phyloP scores from a whole-genome alignment of 2,113 vertebrate species.

The Echinops telfairi region DNA sequence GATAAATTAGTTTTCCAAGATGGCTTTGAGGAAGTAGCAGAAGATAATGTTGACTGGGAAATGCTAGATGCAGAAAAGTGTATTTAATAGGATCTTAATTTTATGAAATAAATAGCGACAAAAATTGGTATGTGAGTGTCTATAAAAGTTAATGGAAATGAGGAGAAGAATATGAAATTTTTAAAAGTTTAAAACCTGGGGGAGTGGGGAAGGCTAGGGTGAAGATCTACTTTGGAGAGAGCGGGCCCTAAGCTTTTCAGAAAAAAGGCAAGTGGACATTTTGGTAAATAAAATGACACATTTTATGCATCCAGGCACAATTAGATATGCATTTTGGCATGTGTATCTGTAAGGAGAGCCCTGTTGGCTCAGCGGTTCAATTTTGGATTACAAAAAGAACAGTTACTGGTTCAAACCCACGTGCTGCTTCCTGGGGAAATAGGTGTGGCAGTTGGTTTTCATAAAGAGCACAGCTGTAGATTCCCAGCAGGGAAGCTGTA shows the following conservation, averaged over 20 bases:
- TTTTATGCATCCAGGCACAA: background rate
- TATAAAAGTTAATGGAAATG: background rate
- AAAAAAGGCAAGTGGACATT: background rate
- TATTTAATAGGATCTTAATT: slow-evolving; percentile 13
- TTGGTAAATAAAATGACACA: background rate
- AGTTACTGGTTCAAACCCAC: background rate
- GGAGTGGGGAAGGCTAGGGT: background rate
- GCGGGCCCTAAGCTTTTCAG: background rate
- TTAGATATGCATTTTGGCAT: background rate
- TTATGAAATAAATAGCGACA: background rate
- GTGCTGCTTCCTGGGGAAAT: background rate
- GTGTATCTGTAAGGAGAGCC: background rate
- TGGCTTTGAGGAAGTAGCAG: slow-evolving; percentile 23
- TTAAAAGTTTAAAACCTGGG: no score
- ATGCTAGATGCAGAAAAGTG: background rate
- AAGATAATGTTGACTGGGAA: background rate
- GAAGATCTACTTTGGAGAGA: background rate
- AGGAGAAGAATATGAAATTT: slow-evolving; percentile 13
- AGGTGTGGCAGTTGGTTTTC: background rate
- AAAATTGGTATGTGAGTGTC: background rate
- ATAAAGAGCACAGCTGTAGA: background rate
- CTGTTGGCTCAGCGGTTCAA: background rate
- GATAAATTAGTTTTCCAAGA: slow-evolving; percentile 1
- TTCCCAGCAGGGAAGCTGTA: background rate
- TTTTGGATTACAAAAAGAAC: background rate